phyloP scores from a whole-genome alignment of 2,888 invertebrate genomes.

The Meliscaeva auricollis region DNA sequence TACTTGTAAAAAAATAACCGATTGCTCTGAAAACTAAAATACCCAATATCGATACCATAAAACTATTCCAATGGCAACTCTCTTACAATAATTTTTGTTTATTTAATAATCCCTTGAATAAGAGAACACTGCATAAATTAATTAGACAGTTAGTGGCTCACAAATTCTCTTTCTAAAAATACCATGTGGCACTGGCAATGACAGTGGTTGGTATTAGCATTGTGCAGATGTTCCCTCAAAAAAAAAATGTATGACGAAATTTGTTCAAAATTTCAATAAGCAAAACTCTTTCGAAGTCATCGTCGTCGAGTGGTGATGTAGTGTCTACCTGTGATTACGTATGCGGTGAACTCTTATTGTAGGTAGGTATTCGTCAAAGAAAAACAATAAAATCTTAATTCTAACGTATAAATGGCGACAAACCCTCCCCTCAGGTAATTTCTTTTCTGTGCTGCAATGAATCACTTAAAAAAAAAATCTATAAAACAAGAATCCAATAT shows the following conservation, averaged over 20 bases:
- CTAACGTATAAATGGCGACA: too few relatives aligned
- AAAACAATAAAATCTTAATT: background rate
- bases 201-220: background rate
- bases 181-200: slow-evolving; percentile 54
- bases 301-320: slow-evolving; percentile 9
- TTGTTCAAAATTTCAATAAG: slow-evolving; percentile 47
- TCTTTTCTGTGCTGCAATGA: background rate
- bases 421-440: background rate
- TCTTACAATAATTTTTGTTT: background rate
- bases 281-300: slow-evolving; percentile 17
- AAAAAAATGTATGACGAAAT: slow-evolving; percentile 64
- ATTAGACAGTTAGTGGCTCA: background rate
- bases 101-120: background rate
- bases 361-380: background rate
- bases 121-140: slow-evolving; percentile 22
- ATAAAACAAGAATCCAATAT: background rate
- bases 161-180: slow-evolving; percentile 35
- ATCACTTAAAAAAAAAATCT: background rate
- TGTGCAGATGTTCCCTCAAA: slow-evolving; percentile 46
- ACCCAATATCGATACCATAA: too few relatives aligned
- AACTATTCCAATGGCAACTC: too few relatives aligned
- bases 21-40: too few relatives aligned
- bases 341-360: background rate
- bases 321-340: slow-evolving; percentile 53
- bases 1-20: too few relatives aligned